These are phyloP conservation scores for Ara ararauna DNA, from an alignment of 2,797 vertebrate species.

Conservation along the genomic window DNA sequence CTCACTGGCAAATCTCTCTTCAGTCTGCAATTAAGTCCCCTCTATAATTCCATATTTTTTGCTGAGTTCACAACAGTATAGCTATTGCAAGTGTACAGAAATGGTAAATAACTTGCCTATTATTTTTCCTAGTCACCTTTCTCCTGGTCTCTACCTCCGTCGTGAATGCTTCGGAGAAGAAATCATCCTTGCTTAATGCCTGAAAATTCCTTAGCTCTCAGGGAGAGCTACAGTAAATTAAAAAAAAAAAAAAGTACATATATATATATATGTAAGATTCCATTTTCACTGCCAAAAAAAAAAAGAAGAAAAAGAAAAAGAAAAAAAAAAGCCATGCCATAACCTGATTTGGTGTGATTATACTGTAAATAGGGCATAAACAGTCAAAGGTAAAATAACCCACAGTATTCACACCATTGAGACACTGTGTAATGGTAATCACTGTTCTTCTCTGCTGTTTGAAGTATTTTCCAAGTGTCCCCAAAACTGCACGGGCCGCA, in stretches of 20 bases:
- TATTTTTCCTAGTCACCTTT: neutral
- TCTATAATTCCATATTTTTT: neutral
- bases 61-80: neutral
- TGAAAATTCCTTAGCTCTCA: conserved; percentile 4
- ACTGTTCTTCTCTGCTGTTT: conserved; percentile 42
- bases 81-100: neutral
- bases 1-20: neutral
- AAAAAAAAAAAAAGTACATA: neutral
- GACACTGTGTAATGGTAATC: conserved; percentile 32
- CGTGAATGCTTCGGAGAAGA: neutral
- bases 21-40: neutral
- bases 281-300: neutral
- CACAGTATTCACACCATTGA: conserved; percentile 35
- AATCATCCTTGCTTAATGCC: neutral
- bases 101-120: neutral
- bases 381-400: conserved; percentile 62
- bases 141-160: neutral
- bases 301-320: neutral
- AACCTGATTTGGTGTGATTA: conserved; percentile 54
- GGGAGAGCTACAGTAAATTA: neutral
- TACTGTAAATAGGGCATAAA: conserved; percentile 55
- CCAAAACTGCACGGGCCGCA: conserved; percentile 1
- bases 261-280: neutral
- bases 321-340: neutral
- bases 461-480: conserved; percentile 47